phyloP scores from a whole-genome alignment of 2,888 invertebrate genomes.

The Salpingus planirostris region DNA sequence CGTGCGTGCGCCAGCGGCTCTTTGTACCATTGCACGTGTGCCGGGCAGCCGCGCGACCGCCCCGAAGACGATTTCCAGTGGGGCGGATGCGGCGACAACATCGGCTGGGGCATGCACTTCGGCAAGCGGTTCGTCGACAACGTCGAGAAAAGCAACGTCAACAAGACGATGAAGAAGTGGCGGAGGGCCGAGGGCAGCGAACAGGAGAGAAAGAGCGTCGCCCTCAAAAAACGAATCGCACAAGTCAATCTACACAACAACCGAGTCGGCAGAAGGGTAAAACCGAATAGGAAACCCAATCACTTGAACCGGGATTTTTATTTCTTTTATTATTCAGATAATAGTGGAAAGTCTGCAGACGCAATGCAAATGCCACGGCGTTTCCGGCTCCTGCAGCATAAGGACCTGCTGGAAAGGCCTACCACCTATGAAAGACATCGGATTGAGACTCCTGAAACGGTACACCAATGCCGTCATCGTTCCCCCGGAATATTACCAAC shows the following conservation, averaged over 20 bases:
- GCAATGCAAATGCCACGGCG: slow-evolving; percentile 78
- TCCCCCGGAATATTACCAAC: too few species aligned
- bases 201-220: slow-evolving; percentile 33
- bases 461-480: slow-evolving; percentile 44
- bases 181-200: slow-evolving; percentile 32
- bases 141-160: slow-evolving; percentile 47
- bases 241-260: slow-evolving; percentile 72
- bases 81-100: slow-evolving; percentile 82
- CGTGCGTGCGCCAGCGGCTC: slow-evolving; percentile 69
- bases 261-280: slow-evolving; percentile 66
- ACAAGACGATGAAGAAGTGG: slow-evolving; percentile 37
- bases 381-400: slow-evolving; percentile 74
- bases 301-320: background rate
- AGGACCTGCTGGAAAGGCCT: slow-evolving; percentile 74
- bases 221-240: slow-evolving; percentile 49
- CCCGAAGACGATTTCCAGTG: slow-evolving; percentile 69
- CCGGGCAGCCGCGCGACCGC: slow-evolving; percentile 56
- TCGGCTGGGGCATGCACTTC: slow-evolving; percentile 62
- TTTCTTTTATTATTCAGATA: slow-evolving; percentile 42
- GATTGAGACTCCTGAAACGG: slow-evolving; percentile 48
- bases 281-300: background rate
- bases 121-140: slow-evolving; percentile 64
- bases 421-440: slow-evolving; percentile 50
- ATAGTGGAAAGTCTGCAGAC: slow-evolving; percentile 51
- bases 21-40: slow-evolving; percentile 70